Base-by-base conservation (phyloP, 2,113 vertebrate species). In the Apistogramma diplotaenia region DNA sequence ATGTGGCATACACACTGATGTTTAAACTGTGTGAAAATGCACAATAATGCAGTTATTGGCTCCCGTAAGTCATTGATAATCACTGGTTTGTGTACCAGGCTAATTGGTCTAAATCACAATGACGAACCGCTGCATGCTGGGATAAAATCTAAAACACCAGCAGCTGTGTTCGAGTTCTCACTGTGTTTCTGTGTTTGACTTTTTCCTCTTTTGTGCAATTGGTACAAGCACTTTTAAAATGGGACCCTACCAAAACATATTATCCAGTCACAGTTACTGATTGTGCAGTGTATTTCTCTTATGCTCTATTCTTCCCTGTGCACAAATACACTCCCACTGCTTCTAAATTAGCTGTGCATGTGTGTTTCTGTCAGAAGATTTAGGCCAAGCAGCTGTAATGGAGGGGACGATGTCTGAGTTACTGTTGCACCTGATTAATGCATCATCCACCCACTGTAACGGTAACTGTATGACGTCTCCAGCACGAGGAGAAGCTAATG, bases 291-390 rank as follows among this genome's bases (percentile, higher is more conserved):
- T 46, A 7, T 51, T 19, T 49, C 12, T 49, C 6, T 18, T 16
- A 49, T 49, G 46, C 7, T 6, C 6, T 3, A 18, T 51, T 19
- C 18, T 51, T 51, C 16, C 46, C 16, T 18, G 3, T 18, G 46
- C 46, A 19, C 46, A 51, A 19, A 8, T 19, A 19, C 46, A 51
- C 46, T 19, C 3, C 5, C 6, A 8, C 46, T 51, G 62, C 18
- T 67, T 67, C 9, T 29, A 19, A 49, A 49, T 67, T 7, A 12
- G 23, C 37, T 18, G 37, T 2, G 3, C 37, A 1, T 3, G 16
- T 3, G 62, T 0, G 62, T 0, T 27, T 67, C 62, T 19, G 23
- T 49, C 9, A 27, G 8, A 12, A 67, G 19, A 67, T 0, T 0
- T 46, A 0, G 19, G 23, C 62, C 46, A 5, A 19, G 25, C 21